Base-by-base conservation (phyloP, 2,113 vertebrate genomes). In the Entelurus aequoreus region DNA sequence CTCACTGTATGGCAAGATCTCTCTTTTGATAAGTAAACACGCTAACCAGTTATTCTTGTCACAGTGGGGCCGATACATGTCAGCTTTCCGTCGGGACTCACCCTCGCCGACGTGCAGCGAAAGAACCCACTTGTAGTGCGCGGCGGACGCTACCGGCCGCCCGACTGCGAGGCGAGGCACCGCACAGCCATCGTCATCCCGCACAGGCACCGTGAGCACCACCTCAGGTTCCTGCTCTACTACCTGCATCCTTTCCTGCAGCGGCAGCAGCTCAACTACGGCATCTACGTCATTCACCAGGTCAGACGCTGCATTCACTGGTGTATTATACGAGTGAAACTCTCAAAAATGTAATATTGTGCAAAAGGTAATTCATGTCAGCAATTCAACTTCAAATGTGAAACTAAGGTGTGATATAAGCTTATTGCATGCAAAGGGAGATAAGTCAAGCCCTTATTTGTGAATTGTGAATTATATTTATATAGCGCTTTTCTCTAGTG, bases 251-350 rank as follows among this genome's bases (percentile, higher is more conserved):
- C 91, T 0, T 92, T 93, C 62, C 85, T 94, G 42, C 92, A 92
- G 86, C 67, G 83, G 3, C 92, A 92, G 59, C 92, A 92, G 78
- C 88, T 94, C 38, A 84, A 75, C 54, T 93, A 91, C 13, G 85
- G 90, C 11, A 90, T 92, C 6, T 94, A 92, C 15, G 11, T 92
- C 74, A 91, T 94, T 62, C 92, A 94, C 57, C 93, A 94, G 91
- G 90, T 92, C 38, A 55, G 48, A 37, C 14, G 13, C 21, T 52
- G 28, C 28, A 28, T 28, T 28, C 28, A 28, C 28, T 28, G 28
- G 28, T 28, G 28, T 28, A 28, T 28, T 28, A 28, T 28, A 28
- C 28, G 4, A 28, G 28, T 28, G 28, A 28, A 28, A 28, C 28
- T 28, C 28, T 28, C 28, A 28, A 28, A 28, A 28, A 28, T 28